Evolutionary conservation across 2,113 vertebrate species (phyloP).

Genomic region (Sclerurus mexicanus): DNA sequence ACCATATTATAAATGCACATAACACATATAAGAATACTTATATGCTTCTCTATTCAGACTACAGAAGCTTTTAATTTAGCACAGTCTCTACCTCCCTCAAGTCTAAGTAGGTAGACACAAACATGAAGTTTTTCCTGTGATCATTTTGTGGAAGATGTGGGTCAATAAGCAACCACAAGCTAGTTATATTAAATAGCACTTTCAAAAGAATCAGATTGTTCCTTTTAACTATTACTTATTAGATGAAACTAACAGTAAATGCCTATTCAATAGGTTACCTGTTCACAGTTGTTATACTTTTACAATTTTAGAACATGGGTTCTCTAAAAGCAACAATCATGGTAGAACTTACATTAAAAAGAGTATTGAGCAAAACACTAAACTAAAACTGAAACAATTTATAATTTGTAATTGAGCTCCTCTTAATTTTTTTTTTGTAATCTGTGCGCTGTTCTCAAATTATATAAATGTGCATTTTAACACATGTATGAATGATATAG

Average conservation of each 20-base stretch:
- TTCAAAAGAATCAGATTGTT: not conserved
- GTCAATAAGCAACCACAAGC: not conserved
- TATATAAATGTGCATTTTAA: not conserved
- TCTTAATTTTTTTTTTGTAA: not conserved
- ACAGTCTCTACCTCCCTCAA: not conserved
- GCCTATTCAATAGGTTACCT: not conserved
- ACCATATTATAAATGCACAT: not conserved
- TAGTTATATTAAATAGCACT: not conserved
- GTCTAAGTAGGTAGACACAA: not conserved
- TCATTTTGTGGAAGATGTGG: not conserved
- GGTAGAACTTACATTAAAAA: not conserved
- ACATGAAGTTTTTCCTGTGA: not conserved
- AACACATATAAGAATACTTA: not conserved
- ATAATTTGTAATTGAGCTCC: not conserved
- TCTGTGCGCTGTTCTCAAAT: not conserved
- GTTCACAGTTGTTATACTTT: not conserved
- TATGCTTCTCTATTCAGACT: not conserved
- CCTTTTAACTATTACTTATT: not conserved
- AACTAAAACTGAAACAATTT: not conserved
- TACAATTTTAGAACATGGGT: not conserved
- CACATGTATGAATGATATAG: not conserved
- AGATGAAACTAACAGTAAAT: not conserved
- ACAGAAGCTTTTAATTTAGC: not conserved
- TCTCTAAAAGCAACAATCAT: not conserved
- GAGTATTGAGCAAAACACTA: not conserved